Evolutionary conservation across 2,113 vertebrate species (phyloP).

Genomic region (Paedocypris sp.): DNA sequence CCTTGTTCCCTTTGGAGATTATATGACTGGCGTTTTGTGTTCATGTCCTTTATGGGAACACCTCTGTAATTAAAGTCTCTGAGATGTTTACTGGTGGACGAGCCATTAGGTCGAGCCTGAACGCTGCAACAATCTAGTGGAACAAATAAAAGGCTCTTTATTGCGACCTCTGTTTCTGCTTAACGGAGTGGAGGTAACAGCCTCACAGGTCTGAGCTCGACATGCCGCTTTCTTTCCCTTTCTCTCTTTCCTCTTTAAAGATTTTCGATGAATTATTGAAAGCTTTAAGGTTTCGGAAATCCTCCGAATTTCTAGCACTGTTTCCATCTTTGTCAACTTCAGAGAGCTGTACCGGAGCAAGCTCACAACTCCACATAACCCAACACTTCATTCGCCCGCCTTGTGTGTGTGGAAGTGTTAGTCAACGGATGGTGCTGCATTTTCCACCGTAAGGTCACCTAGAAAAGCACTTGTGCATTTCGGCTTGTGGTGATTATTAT

Average conservation of each 20-base stretch:
- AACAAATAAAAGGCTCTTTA: slow-evolving; percentile 32
- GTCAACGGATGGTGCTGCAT: neutral
- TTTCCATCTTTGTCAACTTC: slow-evolving; percentile 43
- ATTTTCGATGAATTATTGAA: slow-evolving; percentile 42
- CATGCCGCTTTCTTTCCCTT: neutral
- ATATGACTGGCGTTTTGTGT: neutral
- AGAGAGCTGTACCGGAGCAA: slow-evolving; percentile 29
- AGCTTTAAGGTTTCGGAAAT: slow-evolving; percentile 37
- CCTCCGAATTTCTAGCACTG: slow-evolving; percentile 40
- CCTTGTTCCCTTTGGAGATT: neutral
- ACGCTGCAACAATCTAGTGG: slow-evolving; percentile 17
- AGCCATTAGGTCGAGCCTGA: slow-evolving; percentile 4
- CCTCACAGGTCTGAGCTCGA: slow-evolving; percentile 17
- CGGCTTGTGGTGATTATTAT: too few species aligned
- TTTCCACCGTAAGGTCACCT: neutral
- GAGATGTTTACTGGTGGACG: slow-evolving; percentile 5
- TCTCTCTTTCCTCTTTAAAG: slow-evolving; percentile 24
- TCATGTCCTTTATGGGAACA: neutral
- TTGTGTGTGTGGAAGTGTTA: slow-evolving; percentile 17
- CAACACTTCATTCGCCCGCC: slow-evolving; percentile 30
- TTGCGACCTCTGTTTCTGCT: slow-evolving; percentile 30
- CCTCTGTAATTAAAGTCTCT: slow-evolving; percentile 32
- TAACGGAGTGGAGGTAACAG: slow-evolving; percentile 33
- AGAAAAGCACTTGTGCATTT: too few species aligned
- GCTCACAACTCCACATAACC: slow-evolving; percentile 35